Percentiles rank a stretch among this genome's conserved stretches.
Conservation (phyloP, 1,140 invertebrate genomes). For the Drosophila bifasciata region DNA sequence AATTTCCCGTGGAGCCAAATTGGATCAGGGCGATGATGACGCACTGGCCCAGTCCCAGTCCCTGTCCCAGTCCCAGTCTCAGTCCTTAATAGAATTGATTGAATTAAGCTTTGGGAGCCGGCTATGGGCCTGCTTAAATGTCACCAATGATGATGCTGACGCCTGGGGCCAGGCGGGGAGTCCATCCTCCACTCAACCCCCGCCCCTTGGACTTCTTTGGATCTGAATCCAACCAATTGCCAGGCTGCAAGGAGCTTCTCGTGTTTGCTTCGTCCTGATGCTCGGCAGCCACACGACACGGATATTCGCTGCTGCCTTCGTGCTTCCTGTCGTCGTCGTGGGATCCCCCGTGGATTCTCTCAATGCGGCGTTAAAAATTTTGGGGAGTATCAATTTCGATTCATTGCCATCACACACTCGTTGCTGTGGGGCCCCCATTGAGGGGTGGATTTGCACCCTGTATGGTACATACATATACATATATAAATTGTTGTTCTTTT, state of each 20-base stretch:
- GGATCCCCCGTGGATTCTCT: slow-evolving; percentile 59
- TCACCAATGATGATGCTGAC: slow-evolving; percentile 72
- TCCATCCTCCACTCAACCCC: slow-evolving; percentile 38
- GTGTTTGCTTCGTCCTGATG: slow-evolving; percentile 39
- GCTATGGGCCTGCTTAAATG: slow-evolving; percentile 55
- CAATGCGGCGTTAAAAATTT: slow-evolving; percentile 70
- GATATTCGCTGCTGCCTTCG: slow-evolving; percentile 44
- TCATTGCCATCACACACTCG: slow-evolving; percentile 69
- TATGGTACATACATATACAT: not conserved
- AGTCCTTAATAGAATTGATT: slow-evolving; percentile 65
- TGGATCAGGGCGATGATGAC: slow-evolving; percentile 56
- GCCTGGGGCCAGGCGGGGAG: slow-evolving; percentile 53
- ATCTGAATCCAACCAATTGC: slow-evolving; percentile 57
- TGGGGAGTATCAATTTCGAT: slow-evolving; percentile 80
- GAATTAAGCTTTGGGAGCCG: slow-evolving; percentile 58
- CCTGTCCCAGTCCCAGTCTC: no score
- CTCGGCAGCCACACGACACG: slow-evolving; percentile 53
- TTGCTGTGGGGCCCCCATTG: slow-evolving; percentile 42
- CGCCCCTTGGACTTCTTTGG: slow-evolving; percentile 15
- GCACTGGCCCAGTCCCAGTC: slow-evolving; percentile 40
- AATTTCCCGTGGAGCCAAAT: slow-evolving; percentile 76
- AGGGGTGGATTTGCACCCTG: slow-evolving; percentile 72
- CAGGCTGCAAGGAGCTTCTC: slow-evolving; percentile 24
- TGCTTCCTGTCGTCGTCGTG: slow-evolving; percentile 15
- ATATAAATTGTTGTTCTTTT: slow-evolving; percentile 69